Conservation (phyloP, 2,113 vertebrate genomes). For the Lagopus muta region DNA sequence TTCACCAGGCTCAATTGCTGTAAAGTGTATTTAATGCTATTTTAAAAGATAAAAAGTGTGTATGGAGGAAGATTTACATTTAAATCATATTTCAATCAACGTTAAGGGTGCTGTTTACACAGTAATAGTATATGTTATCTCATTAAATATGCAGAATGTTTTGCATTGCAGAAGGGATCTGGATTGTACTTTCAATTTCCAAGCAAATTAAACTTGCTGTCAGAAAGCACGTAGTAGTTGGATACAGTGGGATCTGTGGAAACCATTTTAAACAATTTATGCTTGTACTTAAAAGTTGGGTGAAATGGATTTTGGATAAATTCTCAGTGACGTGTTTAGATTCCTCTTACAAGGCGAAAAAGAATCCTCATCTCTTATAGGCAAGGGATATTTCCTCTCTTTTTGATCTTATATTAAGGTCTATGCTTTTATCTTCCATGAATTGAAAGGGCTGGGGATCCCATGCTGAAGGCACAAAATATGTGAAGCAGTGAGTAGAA, state of each 20-base stretch:
- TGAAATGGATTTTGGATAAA: constrained; percentile 66
- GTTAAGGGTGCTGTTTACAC: constrained; percentile 67
- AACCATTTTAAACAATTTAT: constrained; percentile 74
- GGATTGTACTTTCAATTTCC: constrained; percentile 73
- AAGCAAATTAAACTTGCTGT: constrained; percentile 68
- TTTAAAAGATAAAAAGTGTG: constrained; percentile 36
- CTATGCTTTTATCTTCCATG: not conserved
- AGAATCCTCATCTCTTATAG: not conserved
- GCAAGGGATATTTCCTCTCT: not conserved
- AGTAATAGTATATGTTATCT: constrained; percentile 54
- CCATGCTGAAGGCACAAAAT: not conserved
- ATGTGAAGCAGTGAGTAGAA: not conserved
- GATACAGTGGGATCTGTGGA: constrained; percentile 62
- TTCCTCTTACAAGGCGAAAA: constrained; percentile 8
- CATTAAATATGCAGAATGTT: constrained; percentile 69
- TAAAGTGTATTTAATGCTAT: constrained; percentile 30
- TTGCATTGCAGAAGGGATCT: constrained; percentile 71
- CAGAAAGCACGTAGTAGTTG: constrained; percentile 57
- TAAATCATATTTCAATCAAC: constrained; percentile 56
- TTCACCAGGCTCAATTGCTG: not conserved
- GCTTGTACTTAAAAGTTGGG: constrained; percentile 57
- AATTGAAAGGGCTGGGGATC: not conserved
- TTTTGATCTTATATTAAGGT: not conserved
- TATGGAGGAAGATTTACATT: constrained; percentile 33
- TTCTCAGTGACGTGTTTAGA: constrained; percentile 26